Evolutionary conservation across 2,888 invertebrate species (phyloP), one percentile per base, ranked within the genome.

Genomic region (Cremastinae sp.): DNA sequence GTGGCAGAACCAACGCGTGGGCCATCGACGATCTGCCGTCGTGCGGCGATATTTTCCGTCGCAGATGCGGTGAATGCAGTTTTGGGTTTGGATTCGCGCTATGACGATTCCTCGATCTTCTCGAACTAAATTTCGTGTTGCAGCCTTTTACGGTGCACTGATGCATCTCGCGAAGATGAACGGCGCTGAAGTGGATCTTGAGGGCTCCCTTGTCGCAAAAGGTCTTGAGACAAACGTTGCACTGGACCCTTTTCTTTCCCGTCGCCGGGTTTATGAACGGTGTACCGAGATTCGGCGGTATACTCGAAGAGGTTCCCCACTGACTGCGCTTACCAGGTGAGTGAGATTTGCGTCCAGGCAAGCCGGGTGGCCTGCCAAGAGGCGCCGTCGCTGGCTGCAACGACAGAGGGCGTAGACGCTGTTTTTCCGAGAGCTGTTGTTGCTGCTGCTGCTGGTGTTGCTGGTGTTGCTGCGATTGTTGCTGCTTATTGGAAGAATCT

Each of bases 121-220:
- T 92, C 9, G 98, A 98, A 89, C 98, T 98, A 88, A 99, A 99
- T 97, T 98, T 98, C 97, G 98, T 98, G 89, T 97, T 98, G 91
- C 99, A 99, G 0, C 98, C 98, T 88, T 97, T 97, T 0, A 99
- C 98, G 0, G 99, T 98, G 89, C 99, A 99, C 90, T 97, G 97
- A 90, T 99, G 99, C 99, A 99, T 99, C 91, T 99, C 99, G 45
- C 98, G 94, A 75, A 99, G 91, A 89, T 99, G 99, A 8, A 99
- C 99, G 0, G 99, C 99, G 61, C 98, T 98, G 88, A 98, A 99
- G 90, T 99, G 99, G 5, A 99, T 99, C 91, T 99, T 99, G 20
- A 99, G 92, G 0, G 99, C 99, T 77, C 99, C 99, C 91, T 99
- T 99, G 92, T 99, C 99, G 92, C 99, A 99, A 91, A 99, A 99